Evolutionary conservation across 2,797 vertebrate genomes (phyloP).

Genomic region (Eleutherodactylus coqui): DNA sequence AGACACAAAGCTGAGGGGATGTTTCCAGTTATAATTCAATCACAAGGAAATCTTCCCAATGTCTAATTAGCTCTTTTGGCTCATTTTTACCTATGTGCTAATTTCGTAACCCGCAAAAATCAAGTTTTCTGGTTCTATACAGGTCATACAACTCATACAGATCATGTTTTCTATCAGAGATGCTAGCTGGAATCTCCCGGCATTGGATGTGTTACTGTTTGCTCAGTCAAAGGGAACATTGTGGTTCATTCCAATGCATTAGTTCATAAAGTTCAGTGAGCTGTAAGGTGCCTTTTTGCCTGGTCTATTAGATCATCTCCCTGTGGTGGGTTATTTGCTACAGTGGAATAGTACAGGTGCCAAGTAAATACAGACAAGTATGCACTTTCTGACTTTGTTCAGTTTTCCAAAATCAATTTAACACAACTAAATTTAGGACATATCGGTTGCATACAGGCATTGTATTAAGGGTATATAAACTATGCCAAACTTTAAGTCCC

Average conservation of each 20-base stretch:
- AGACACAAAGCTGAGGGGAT: neutral
- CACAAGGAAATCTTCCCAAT: neutral
- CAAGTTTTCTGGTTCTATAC: neutral
- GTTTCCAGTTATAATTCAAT: slow-evolving; percentile 17
- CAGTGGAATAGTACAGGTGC: neutral
- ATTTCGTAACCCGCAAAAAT: neutral
- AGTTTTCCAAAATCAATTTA: neutral
- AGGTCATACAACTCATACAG: neutral
- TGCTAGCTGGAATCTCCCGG: neutral
- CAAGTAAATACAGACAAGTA: neutral
- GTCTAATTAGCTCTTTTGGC: neutral
- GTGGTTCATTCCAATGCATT: slow-evolving; percentile 47
- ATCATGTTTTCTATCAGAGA: slow-evolving; percentile 21
- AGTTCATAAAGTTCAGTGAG: slow-evolving; percentile 45
- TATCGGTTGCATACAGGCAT: neutral
- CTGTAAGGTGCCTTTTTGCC: slow-evolving; percentile 34
- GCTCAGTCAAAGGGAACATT: slow-evolving; percentile 50
- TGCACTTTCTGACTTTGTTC: neutral
- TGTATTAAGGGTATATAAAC: neutral
- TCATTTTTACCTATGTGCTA: neutral
- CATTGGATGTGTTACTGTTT: slow-evolving; percentile 42
- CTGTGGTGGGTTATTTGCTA: slow-evolving; percentile 11
- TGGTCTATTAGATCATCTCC: slow-evolving; percentile 36
- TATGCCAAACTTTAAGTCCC: neutral
- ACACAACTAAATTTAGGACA: neutral